A percentile compares a stretch with the other conserved stretches of the same genome.
Conservation (phyloP, 1,140 invertebrate species). For the Meloidogyne hapla region DNA sequence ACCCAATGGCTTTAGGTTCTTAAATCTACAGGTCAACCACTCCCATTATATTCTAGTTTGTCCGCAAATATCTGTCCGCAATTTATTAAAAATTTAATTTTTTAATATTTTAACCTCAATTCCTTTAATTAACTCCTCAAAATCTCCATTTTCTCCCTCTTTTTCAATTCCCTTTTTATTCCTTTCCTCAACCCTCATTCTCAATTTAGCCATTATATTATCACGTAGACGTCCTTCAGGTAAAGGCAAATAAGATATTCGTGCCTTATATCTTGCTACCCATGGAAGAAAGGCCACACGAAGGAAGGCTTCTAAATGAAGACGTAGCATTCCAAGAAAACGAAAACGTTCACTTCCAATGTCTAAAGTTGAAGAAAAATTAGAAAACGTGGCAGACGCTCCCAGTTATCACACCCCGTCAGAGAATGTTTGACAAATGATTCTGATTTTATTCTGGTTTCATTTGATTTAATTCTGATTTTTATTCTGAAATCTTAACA, state of each 20-base stretch:
- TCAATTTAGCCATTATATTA: conserved; percentile 48
- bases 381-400: too few species aligned
- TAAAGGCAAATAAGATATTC: conserved; percentile 53
- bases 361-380: conserved; percentile 39
- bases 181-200: conserved; percentile 16
- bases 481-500: too few species aligned
- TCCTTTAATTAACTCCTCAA: conserved; percentile 30
- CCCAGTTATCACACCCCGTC: too few species aligned
- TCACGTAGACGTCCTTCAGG: conserved; percentile 28
- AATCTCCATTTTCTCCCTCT: conserved; percentile 17
- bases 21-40: too few species aligned
- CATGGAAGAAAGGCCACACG: conserved; percentile 50
- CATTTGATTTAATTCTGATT: too few species aligned
- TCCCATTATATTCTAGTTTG: too few species aligned
- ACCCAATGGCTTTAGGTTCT: too few species aligned
- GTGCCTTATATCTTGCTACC: conserved; percentile 46
- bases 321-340: conserved; percentile 27
- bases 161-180: conserved; percentile 15
- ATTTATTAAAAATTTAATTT: too few species aligned
- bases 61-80: too few species aligned
- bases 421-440: too few species aligned
- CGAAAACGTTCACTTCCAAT: conserved; percentile 55
- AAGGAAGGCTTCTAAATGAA: conserved; percentile 54
- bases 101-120: not conserved
- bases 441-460: too few species aligned